phyloP scores from a whole-genome alignment of 2,113 vertebrate genomes.

The Callaeas wilsoni region DNA sequence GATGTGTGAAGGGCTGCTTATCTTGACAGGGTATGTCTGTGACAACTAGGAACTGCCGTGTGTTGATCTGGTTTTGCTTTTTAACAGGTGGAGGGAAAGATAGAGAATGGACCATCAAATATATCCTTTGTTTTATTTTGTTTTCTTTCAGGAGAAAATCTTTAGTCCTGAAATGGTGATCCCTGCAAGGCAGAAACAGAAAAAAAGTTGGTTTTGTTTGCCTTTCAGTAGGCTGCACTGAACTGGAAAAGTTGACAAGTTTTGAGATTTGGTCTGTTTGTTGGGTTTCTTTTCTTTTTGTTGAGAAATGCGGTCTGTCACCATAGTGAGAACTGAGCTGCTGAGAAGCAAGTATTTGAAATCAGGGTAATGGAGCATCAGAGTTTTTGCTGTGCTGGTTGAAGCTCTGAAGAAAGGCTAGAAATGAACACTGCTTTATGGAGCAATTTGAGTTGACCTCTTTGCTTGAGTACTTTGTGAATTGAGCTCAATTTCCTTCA shows the following conservation, averaged over 20 bases:
- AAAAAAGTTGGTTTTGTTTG: not conserved
- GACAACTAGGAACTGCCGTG: not conserved
- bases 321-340: not conserved
- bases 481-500: slow-evolving; percentile 25
- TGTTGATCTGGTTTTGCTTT: not conserved
- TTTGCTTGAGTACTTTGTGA: not conserved
- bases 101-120: not conserved
- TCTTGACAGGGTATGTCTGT: not conserved
- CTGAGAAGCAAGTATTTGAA: not conserved
- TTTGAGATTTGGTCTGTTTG: not conserved
- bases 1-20: not conserved
- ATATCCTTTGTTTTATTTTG: not conserved
- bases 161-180: not conserved
- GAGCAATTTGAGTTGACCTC: not conserved
- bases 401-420: not conserved
- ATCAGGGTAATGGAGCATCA: not conserved
- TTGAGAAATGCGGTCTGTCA: not conserved
- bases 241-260: not conserved
- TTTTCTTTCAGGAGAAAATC: not conserved
- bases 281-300: not conserved
- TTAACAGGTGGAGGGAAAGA: not conserved
- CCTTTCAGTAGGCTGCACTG: not conserved
- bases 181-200: not conserved
- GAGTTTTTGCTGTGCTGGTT: not conserved
- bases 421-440: not conserved